Evolutionary conservation across 1,140 invertebrate genomes (phyloP).

Genomic region (Zophobas morio): DNA sequence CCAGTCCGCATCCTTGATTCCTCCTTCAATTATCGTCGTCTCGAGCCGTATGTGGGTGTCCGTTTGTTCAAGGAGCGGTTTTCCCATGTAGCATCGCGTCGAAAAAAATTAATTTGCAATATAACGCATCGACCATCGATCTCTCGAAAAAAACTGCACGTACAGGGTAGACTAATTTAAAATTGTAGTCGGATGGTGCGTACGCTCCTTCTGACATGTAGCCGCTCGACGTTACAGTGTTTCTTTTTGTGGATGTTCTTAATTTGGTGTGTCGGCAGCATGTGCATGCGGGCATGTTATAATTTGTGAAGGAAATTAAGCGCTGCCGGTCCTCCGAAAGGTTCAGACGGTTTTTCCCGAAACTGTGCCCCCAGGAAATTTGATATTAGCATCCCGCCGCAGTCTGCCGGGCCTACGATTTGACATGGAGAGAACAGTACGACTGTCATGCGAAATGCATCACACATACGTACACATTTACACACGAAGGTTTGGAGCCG

Average conservation of each 20-base stretch:
- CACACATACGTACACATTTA: background rate
- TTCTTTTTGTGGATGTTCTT: slow-evolving; percentile 43
- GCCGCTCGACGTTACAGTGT: slow-evolving; percentile 1
- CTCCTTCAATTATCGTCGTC: background rate
- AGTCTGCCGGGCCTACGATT: slow-evolving; percentile 4
- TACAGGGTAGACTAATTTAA: slow-evolving; percentile 1
- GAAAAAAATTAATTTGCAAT: slow-evolving; percentile 7
- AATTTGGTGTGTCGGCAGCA: slow-evolving; percentile 42
- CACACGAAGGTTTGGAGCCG: background rate
- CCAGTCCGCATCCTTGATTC: background rate
- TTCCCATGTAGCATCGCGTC: background rate
- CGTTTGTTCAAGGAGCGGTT: slow-evolving; percentile 6
- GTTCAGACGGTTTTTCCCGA: slow-evolving; percentile 39
- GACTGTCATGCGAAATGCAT: slow-evolving; percentile 28
- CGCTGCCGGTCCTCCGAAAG: slow-evolving; percentile 36
- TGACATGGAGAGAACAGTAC: slow-evolving; percentile 13
- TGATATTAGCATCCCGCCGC: slow-evolving; percentile 32
- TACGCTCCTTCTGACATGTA: slow-evolving; percentile 31
- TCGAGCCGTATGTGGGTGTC: background rate
- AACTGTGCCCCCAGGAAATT: slow-evolving; percentile 32
- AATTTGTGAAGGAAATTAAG: slow-evolving; percentile 43
- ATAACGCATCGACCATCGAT: background rate
- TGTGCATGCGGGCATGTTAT: slow-evolving; percentile 42
- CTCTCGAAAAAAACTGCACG: background rate
- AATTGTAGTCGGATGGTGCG: slow-evolving; percentile 11